Evolutionary conservation across 2,888 invertebrate species (phyloP).

Genomic region (Tipula vernalis): DNA sequence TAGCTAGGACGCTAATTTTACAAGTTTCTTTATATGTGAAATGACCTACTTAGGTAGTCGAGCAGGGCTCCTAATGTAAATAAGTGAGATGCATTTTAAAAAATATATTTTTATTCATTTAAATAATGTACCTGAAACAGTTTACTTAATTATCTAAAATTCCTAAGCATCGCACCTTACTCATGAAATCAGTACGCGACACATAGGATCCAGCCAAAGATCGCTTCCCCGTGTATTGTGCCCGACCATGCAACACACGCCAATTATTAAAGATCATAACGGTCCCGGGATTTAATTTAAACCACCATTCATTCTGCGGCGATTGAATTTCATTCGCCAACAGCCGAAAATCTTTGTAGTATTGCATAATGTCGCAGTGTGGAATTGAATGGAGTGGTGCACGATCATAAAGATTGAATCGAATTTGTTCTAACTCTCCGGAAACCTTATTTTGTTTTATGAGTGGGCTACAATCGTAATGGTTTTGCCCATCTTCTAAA

Average conservation of each 20-base stretch:
- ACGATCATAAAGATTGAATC: conserved; percentile 33
- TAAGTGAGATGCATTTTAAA: neutral
- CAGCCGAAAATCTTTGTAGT: conserved; percentile 47
- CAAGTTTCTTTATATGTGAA: neutral
- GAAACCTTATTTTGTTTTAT: conserved; percentile 43
- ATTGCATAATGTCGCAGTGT: conserved; percentile 40
- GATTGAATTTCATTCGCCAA: conserved; percentile 41
- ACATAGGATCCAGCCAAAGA: conserved; percentile 60
- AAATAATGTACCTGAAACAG: neutral
- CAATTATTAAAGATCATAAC: conserved; percentile 68
- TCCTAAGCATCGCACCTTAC: conserved; percentile 39
- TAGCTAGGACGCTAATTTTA: neutral
- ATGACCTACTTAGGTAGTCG: too few relatives aligned
- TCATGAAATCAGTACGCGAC: conserved; percentile 53
- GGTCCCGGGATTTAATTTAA: conserved; percentile 53
- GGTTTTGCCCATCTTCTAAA: conserved; percentile 47
- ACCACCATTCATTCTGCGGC: conserved; percentile 40
- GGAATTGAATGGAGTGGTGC: conserved; percentile 44
- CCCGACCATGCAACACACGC: conserved; percentile 62
- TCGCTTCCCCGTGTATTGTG: conserved; percentile 52
- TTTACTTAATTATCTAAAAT: neutral
- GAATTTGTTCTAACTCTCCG: conserved; percentile 46
- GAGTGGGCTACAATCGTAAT: conserved; percentile 44
- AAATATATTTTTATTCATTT: neutral
- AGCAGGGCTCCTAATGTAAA: too few relatives aligned